A percentile compares a stretch with the other conserved stretches of the same genome.
Evolutionary conservation across 2,113 vertebrate genomes (phyloP).

Genomic region (Lagopus muta): DNA sequence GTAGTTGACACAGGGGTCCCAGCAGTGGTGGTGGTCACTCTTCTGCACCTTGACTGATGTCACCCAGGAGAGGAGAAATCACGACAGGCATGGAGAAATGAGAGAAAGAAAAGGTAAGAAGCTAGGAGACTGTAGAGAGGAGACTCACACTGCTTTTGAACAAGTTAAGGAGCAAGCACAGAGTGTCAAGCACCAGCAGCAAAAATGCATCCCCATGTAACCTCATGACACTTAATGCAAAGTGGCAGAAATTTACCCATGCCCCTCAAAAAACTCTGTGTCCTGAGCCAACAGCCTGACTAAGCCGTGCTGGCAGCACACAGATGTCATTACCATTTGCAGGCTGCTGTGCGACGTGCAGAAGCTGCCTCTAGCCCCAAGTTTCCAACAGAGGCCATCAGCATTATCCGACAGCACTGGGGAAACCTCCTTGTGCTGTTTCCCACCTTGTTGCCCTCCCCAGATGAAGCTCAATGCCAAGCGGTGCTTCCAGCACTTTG

Average conservation of each 20-base stretch:
- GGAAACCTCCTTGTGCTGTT: background rate
- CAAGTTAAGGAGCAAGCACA: background rate
- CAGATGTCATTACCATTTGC: conserved; percentile 1
- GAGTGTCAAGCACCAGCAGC: background rate
- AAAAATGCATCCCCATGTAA: fast-evolving
- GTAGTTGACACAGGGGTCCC: conserved; percentile 91
- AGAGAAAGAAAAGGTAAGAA: conserved; percentile 19
- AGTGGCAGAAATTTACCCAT: conserved; percentile 4
- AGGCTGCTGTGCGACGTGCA: fast-evolving
- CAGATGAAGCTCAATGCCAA: background rate
- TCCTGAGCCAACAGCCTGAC: background rate
- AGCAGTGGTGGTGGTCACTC: conserved; percentile 89
- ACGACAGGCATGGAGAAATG: background rate
- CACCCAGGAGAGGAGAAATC: background rate
- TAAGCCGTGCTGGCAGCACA: background rate
- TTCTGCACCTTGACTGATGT: conserved; percentile 93
- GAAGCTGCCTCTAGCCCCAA: background rate
- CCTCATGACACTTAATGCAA: background rate
- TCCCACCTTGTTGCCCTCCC: background rate
- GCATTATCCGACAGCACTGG: background rate
- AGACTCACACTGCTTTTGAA: background rate
- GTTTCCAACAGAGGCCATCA: background rate
- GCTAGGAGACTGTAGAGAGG: background rate
- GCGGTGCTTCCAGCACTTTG: background rate
- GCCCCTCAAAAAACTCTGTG: fast-evolving